Evolutionary conservation across 2,888 invertebrate genomes (phyloP).

Genomic region (Esperia sulphurella): DNA sequence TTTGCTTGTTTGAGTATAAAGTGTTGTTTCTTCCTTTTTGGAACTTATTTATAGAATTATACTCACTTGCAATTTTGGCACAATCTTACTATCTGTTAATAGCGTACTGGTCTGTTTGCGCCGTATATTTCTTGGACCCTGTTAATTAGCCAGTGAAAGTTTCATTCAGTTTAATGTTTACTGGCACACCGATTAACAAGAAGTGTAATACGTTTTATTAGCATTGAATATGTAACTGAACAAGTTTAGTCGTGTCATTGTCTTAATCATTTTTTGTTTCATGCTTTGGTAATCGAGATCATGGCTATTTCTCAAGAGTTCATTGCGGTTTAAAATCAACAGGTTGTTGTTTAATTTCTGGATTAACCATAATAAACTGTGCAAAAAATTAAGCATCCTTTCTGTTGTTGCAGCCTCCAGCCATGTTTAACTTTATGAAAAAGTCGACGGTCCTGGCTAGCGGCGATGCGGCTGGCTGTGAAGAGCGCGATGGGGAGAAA

Average conservation of each 20-base stretch:
- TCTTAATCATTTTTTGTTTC: no score
- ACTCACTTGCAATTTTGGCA: no score
- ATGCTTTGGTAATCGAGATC: no score
- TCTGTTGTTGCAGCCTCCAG: slow-evolving; percentile 49
- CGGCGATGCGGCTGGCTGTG: slow-evolving; percentile 72
- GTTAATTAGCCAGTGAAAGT: background rate
- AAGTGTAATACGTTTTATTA: background rate
- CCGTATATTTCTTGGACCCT: background rate
- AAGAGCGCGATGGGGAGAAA: slow-evolving; percentile 84
- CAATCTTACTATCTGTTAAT: no score
- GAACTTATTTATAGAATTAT: no score
- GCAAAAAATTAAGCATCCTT: background rate
- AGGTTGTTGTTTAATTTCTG: no score
- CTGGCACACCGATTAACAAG: background rate
- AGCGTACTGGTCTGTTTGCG: background rate
- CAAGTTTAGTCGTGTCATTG: background rate
- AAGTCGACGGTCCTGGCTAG: slow-evolving; percentile 83
- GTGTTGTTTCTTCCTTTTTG: no score
- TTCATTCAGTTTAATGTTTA: background rate
- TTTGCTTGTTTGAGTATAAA: no score
- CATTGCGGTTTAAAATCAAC: no score
- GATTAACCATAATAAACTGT: no score
- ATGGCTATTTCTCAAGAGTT: no score
- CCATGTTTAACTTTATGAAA: slow-evolving; percentile 97
- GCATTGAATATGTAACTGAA: background rate